Conservation (phyloP, 2,113 vertebrate genomes). For the Leucosticte australis region DNA sequence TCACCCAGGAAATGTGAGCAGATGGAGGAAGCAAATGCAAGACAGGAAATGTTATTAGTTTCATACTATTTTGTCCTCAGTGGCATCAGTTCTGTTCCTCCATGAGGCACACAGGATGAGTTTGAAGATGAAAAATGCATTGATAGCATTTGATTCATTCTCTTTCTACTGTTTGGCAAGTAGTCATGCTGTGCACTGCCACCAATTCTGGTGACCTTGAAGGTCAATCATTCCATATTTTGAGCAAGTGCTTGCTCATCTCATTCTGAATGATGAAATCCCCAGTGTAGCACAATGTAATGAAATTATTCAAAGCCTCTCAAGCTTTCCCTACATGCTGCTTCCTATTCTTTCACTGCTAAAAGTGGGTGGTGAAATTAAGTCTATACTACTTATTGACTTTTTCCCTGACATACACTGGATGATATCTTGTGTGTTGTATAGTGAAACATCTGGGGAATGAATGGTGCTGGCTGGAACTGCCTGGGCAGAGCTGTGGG, state of each 20-base stretch:
- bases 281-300: neutral
- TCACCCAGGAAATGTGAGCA: neutral
- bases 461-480: neutral
- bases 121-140: neutral
- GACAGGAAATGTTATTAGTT: neutral
- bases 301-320: neutral
- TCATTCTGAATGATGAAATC: neutral
- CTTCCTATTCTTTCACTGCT: neutral
- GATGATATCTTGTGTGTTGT: neutral
- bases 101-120: neutral
- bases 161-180: neutral
- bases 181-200: neutral
- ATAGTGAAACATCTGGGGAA: neutral
- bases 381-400: neutral
- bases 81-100: neutral
- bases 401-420: neutral
- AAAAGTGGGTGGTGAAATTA: neutral
- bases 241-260: neutral
- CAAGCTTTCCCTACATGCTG: neutral
- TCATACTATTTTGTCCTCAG: neutral
- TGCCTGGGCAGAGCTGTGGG: neutral
- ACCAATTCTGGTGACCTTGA: neutral
- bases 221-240: neutral
- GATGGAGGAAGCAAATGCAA: neutral
- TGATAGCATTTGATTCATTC: neutral